Evolutionary conservation across 2,113 vertebrate species (phyloP), one percentile per base, ranked within the genome.

Genomic region (Pogona vitticeps): DNA sequence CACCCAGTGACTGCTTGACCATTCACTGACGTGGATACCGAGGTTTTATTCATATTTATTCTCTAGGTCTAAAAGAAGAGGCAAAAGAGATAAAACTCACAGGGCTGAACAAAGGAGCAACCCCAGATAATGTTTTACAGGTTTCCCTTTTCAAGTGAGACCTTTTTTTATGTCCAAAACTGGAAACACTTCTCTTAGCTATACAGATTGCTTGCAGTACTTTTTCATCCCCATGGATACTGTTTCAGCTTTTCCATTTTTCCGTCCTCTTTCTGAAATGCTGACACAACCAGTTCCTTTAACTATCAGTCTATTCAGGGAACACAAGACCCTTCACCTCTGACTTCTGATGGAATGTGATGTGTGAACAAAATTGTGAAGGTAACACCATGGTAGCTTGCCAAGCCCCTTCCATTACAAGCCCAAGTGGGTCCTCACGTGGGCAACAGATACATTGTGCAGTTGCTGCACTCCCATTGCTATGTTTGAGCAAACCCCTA

Each of bases 401-500:
- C 28, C 76, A 86, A 40, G 13, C 2, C n/a, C 31, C 28, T 61
- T 65, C 56, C 33, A 63, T 75, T 9, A 23, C 31, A 9, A 63
- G 28, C 9, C 58, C 75, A 59, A 33, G n/a, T 18, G 6, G 61
- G 33, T 59, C 56, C 28, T 63, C n/a, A 36, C 10, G 36, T 28
- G 40, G n/a, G 38, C 14, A 46, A 2, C 38, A 31, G 42, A 73
- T 4, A 8, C 12, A 63, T 42, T 73, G 28, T 52, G 15, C 18
- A 33, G 26, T 72, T 63, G 38, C 31, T 75, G 59, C 59, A 28
- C 14, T 73, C n/a, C 58, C 31, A 73, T 52, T 56, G 21, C 58
- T 75, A 52, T 52, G 26, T 31, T 85, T n/a, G 31, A 80, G 73
- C 77, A 88, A 87, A 85, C 36, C 86, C 3, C 14, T 38, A n/a